Evolutionary conservation across 1,140 invertebrate species (phyloP).

Genomic region (Drosophila tani): DNA sequence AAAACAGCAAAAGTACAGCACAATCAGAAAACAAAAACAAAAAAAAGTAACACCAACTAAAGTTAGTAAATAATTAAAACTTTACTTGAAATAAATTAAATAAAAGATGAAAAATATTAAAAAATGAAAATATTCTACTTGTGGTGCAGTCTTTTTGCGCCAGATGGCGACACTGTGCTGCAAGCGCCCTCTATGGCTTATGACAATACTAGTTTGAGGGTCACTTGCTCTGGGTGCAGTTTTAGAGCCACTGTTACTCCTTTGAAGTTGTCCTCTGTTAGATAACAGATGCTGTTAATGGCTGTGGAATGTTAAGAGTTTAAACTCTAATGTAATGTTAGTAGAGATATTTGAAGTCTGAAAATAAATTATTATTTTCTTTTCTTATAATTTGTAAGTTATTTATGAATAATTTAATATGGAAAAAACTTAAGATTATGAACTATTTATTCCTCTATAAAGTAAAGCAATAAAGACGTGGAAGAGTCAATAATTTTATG

Average conservation of each 20-base stretch:
- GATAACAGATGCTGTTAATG: too few relatives aligned
- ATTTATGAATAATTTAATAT: not conserved
- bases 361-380: not conserved
- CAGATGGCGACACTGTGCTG: conserved; percentile 58
- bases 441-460: too few relatives aligned
- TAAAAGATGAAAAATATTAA: not conserved
- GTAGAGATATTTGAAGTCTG: too few relatives aligned
- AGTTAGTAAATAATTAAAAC: conserved; percentile 2
- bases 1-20: conserved; percentile 8
- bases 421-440: too few relatives aligned
- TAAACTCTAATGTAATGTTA: not conserved
- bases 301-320: not conserved
- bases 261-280: conserved; percentile 48
- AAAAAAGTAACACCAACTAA: not conserved
- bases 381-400: not conserved
- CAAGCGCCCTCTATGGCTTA: conserved; percentile 67
- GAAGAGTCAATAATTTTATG: not conserved
- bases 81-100: not conserved
- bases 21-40: not conserved
- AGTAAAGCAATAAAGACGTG: not conserved
- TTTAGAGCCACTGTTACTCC: conserved; percentile 63
- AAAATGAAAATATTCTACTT: not conserved
- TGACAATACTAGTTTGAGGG: conserved; percentile 40
- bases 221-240: conserved; percentile 29
- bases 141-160: conserved; percentile 39